Evolutionary conservation across 2,888 invertebrate genomes (phyloP).

Genomic region (Pogonocherus hispidulus): DNA sequence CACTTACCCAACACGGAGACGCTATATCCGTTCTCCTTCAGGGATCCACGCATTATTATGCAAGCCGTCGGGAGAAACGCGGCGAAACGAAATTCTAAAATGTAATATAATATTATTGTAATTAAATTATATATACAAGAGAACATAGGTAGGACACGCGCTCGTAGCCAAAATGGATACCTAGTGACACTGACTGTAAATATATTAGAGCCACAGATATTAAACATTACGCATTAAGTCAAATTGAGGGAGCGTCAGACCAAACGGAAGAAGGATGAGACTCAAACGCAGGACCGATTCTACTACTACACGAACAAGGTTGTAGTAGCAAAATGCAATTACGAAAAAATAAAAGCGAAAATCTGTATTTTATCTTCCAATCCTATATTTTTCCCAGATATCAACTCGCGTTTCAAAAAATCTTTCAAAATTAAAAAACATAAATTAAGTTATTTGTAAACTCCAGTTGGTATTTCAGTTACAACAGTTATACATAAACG

Average conservation of each 20-base stretch:
- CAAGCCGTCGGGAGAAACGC: constrained; percentile 47
- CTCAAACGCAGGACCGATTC: constrained; percentile 21
- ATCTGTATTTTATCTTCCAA: too few species aligned
- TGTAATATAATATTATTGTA: constrained; percentile 67
- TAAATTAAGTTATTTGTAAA: too few species aligned
- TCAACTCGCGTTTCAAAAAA: too few species aligned
- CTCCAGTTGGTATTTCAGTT: too few species aligned
- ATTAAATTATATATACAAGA: constrained; percentile 64
- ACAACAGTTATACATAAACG: too few species aligned
- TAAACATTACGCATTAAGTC: constrained; percentile 54
- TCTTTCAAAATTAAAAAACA: too few species aligned
- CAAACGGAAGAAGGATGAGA: constrained; percentile 28
- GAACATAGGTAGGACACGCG: constrained; percentile 64
- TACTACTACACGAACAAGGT: background rate
- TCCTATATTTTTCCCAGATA: too few species aligned
- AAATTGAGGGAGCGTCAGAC: constrained; percentile 53
- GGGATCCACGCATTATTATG: constrained; percentile 59
- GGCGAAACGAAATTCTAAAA: constrained; percentile 70
- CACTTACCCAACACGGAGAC: constrained; percentile 46
- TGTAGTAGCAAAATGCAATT: too few species aligned
- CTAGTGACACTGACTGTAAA: constrained; percentile 62
- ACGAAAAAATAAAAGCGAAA: too few species aligned
- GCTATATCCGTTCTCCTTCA: constrained; percentile 47
- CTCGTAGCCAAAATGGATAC: constrained; percentile 64
- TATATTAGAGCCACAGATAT: constrained; percentile 59